Evolutionary conservation across 2,113 vertebrate genomes (phyloP), one percentile per base, ranked within the genome.

Genomic region (Silurus asotus): DNA sequence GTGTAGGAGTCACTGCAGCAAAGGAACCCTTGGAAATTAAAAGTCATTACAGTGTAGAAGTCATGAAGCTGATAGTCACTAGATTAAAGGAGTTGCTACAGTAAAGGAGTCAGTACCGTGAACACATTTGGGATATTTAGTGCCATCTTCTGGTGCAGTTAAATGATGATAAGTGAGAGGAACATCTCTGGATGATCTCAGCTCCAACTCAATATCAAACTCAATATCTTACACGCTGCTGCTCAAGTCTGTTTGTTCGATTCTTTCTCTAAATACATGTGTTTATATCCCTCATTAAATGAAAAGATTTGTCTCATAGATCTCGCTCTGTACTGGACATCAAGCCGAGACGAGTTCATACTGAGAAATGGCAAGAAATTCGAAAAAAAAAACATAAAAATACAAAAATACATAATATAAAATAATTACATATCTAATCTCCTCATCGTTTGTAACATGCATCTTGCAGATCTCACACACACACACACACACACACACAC

Each of bases 401-500:
- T 64, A 70, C 19, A 8, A 48, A 8, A 6, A 72, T 48, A 4
- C 4, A 69, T 70, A 17, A 10, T 15, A 72, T 48, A 4, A 48
- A 48, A n/a, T 20, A 75, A 13, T 23, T 51, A 75, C 72, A 74
- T 15, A 48, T 48, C 67, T 70, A 15, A 45, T 19, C 19, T 19
- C 8, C 70, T 48, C 37, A 49, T 45, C 5, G 3, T 72, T 6
- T 69, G 14, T 69, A 49, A 48, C 45, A 72, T 5, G 20, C 19
- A 48, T 51, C 19, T 13, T 23, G 51, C 72, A 75, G 48, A 23
- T 72, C 17, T n/a, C 56, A 13, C n/a, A 53, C 49, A n/a, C 20
- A 53, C 48, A 25, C 49, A 76, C 74, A 56, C 75, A 77, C 49
- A 77, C 51, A 77, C 17, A 80, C 28, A 81, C 28, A 62, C 37